Evolutionary conservation across 1,140 invertebrate genomes (phyloP), one percentile per base, ranked within the genome.

Genomic region (Oedothorax gibbosus): DNA sequence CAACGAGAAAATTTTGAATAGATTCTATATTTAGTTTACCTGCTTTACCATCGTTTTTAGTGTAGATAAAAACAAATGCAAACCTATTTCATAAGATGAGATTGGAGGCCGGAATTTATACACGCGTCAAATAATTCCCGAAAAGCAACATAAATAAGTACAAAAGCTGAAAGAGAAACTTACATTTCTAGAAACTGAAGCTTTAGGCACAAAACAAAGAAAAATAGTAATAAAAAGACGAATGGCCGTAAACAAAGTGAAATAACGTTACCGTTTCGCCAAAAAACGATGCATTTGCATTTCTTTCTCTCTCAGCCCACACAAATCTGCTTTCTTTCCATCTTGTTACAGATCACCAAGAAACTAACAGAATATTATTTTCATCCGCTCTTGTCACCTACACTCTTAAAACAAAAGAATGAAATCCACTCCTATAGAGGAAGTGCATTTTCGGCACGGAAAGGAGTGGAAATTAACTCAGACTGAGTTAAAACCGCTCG

Each of bases 281-380:
- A 77, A 77, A 65, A 35, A 77, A 77, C 57, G 75, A 77, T 77
- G 56, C 75, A 77, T 77, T 77, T 77, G 49, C 75, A 77, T 77
- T 77, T 77, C 35, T 77, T 77, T 71, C 69, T 77, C 35, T 77
- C n/a, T 50, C 35, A 35, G 35, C 35, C 35, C 35, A 35, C 35
- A 18, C 35, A 14, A 60, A 21, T 49, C 49, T 50, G 57, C 75
- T 77, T 65, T 65, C 60, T 60, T 77, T 77, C 53, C 75, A 77
- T 77, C 75, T 35, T 35, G 35, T 35, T 35, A 35, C 35, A 35
- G 35, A 35, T 35, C 35, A 5, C 35, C 5, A 35, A 35, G 35
- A 35, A 35, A 35, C 35, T 35, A 35, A 35, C 35, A 35, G 5
- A 2, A 35, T 35, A 35, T 35, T 35, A 35, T 35, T 35, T 1